Percentiles rank a stretch among this genome's conserved stretches.
Conservation (phyloP, 2,113 vertebrate species). For the Pagrus major region DNA sequence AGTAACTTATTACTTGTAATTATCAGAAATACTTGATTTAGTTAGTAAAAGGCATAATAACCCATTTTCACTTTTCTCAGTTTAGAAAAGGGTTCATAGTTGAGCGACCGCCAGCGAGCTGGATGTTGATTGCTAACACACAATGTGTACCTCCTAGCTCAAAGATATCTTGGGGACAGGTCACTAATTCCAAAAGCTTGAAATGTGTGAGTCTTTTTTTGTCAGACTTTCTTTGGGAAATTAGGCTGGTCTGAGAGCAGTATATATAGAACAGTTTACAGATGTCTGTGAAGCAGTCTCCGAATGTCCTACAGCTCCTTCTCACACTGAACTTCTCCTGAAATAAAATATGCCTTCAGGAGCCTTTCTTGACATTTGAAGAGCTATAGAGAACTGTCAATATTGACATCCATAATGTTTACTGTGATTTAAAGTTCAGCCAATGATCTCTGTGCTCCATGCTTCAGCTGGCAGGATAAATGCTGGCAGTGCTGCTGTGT, state of each 20-base stretch:
- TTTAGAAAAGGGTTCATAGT: background rate
- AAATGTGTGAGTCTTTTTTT: background rate
- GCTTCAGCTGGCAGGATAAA: conserved; percentile 45
- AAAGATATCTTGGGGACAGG: background rate
- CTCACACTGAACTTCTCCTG: background rate
- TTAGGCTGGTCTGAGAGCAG: background rate
- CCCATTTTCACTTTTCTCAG: background rate
- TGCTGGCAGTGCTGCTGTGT: conserved; percentile 34
- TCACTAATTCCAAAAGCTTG: background rate
- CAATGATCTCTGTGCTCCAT: background rate
- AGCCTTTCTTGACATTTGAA: conserved; percentile 37
- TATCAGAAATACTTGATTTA: no score
- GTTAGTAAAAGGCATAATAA: background rate
- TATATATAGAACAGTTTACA: background rate
- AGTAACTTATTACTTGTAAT: background rate
- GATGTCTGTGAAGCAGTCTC: background rate
- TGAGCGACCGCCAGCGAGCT: background rate
- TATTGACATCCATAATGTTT: conserved; percentile 74
- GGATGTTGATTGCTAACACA: background rate
- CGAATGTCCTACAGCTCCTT: background rate
- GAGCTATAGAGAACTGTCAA: conserved; percentile 21
- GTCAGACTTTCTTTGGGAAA: background rate
- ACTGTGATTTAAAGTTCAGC: conserved; percentile 50
- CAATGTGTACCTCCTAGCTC: background rate
- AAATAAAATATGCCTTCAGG: conserved; percentile 2